Evolutionary conservation across 2,797 vertebrate genomes (phyloP).

Genomic region (Epinephelus malabaricus): DNA sequence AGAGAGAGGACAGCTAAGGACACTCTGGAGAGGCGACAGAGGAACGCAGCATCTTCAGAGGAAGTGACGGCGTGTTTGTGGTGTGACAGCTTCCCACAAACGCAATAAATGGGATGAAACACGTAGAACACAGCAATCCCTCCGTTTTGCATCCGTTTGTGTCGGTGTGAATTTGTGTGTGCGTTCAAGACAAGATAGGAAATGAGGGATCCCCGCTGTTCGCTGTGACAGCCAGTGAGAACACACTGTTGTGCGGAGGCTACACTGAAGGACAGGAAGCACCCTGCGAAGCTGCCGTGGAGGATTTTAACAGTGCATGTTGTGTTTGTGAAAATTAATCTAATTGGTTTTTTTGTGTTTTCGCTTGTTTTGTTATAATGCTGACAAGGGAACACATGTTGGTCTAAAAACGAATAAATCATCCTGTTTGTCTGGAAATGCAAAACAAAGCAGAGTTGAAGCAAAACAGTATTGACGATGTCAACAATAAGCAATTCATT

Average conservation of each 20-base stretch:
- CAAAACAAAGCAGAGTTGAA: slow-evolving; percentile 15
- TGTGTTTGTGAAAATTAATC: slow-evolving; percentile 21
- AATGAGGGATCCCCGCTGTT: slow-evolving; percentile 50
- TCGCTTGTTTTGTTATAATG: slow-evolving; percentile 30
- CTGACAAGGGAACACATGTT: slow-evolving; percentile 25
- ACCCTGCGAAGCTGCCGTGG: slow-evolving; percentile 22
- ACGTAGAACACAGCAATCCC: not conserved
- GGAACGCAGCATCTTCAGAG: slow-evolving; percentile 25
- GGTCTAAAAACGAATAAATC: slow-evolving; percentile 30
- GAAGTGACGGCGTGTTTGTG: slow-evolving; percentile 2
- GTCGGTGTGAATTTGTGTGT: slow-evolving; percentile 12
- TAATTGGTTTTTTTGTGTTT: slow-evolving; percentile 33
- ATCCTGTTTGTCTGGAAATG: slow-evolving; percentile 6
- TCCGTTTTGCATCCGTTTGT: slow-evolving; percentile 1
- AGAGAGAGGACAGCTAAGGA: slow-evolving; percentile 57
- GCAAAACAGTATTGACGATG: slow-evolving; percentile 29
- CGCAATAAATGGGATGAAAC: slow-evolving; percentile 20
- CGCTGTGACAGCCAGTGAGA: slow-evolving; percentile 52
- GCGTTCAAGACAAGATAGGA: slow-evolving; percentile 21
- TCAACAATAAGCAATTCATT: slow-evolving; percentile 44
- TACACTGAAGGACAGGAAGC: slow-evolving; percentile 47
- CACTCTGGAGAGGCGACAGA: slow-evolving; percentile 46
- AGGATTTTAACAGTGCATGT: slow-evolving; percentile 34
- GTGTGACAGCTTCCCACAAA: slow-evolving; percentile 30
- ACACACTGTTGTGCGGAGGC: slow-evolving; percentile 21